Evolutionary conservation across 2,888 invertebrate species (phyloP), one percentile per base, ranked within the genome.

Genomic region (Mycalesis mineus): DNA sequence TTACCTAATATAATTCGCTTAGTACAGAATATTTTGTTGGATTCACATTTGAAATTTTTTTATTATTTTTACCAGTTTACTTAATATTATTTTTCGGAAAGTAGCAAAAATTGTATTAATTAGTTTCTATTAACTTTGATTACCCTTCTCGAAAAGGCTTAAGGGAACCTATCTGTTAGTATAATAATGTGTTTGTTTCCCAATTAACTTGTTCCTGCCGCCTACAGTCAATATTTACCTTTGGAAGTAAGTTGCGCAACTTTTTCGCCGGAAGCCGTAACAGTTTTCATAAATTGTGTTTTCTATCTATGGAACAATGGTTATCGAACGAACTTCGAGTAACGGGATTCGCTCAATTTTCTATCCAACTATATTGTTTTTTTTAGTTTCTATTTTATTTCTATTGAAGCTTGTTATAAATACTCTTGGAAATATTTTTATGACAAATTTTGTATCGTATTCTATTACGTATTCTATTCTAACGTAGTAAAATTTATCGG

Each of bases 221-320:
- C 1, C 29, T 31, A 14, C 31, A 31, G 9, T 31, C 8, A 31
- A 31, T 39, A 14, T 31, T 42, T 13, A 45, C 45, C 31, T 45
- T 15, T 8, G 45, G 5, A 5, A 45, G 14, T 9, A 31, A 45
- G 31, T 45, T 31, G 7, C 14, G 11, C 14, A 31, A 31, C 31
- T 45, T 31, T 45, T 44, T 42, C 29, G 1, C 13, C 14, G 9
- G 31, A 45, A 14, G 31, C 45, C 31, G 9, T 45, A 45, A 31
- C 45, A 45, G 31, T 45, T 45, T 45, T 45, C 31, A 31, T 45
- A 45, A 14, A 45, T 31, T 45, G 45, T 45, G 45, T 45, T 45
- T 45, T 14, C 45, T 45, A 45, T 45, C 45, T 15, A 14, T 6
- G 45, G 45, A 45, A 45, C 45, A 45, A 31, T 45, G 31, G 15